These are phyloP conservation scores for Hoplostethus atlanticus DNA, from an alignment of 2,797 vertebrate genomes.

Conservation along the genomic window DNA sequence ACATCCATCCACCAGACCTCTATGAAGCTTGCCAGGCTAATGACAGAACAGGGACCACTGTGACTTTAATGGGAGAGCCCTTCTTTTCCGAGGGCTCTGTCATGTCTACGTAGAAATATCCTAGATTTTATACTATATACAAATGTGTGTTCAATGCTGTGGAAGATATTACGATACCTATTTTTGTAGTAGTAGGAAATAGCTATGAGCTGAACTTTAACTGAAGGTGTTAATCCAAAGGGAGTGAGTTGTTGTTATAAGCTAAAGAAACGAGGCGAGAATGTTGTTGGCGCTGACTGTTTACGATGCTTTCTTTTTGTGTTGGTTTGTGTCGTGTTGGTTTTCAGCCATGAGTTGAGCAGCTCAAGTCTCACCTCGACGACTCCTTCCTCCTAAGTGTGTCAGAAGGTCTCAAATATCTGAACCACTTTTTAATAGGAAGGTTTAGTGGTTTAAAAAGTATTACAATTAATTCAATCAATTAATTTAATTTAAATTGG, in stretches of 20 bases:
- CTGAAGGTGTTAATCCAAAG: slow-evolving; percentile 9
- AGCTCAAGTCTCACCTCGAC: slow-evolving; percentile 56
- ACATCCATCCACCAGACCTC: not conserved
- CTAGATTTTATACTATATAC: slow-evolving; percentile 31
- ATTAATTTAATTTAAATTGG: too few species aligned
- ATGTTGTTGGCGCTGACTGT: slow-evolving; percentile 53
- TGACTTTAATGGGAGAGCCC: slow-evolving; percentile 26
- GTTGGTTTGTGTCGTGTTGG: slow-evolving; percentile 27
- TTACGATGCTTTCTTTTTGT: slow-evolving; percentile 37
- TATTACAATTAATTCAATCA: too few species aligned
- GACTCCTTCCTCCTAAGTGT: not conserved
- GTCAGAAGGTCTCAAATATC: too few species aligned
- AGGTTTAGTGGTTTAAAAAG: too few species aligned
- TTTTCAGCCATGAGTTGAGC: slow-evolving; percentile 49
- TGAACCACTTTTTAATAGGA: too few species aligned
- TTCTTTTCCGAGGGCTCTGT: slow-evolving; percentile 42
- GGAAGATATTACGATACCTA: slow-evolving; percentile 28
- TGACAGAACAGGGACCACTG: slow-evolving; percentile 15
- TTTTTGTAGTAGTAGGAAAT: slow-evolving; percentile 33
- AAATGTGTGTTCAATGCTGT: slow-evolving; percentile 38
- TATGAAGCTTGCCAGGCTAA: slow-evolving; percentile 32
- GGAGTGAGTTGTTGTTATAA: slow-evolving; percentile 3
- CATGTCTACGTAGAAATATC: slow-evolving; percentile 2
- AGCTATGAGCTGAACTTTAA: not conserved
- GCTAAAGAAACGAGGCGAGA: slow-evolving; percentile 27